Percentiles rank a stretch among this genome's conserved stretches.
These are phyloP conservation scores for Grammomys dolichurus DNA, from an alignment of 2,113 vertebrate species.

Conservation along the genomic window DNA sequence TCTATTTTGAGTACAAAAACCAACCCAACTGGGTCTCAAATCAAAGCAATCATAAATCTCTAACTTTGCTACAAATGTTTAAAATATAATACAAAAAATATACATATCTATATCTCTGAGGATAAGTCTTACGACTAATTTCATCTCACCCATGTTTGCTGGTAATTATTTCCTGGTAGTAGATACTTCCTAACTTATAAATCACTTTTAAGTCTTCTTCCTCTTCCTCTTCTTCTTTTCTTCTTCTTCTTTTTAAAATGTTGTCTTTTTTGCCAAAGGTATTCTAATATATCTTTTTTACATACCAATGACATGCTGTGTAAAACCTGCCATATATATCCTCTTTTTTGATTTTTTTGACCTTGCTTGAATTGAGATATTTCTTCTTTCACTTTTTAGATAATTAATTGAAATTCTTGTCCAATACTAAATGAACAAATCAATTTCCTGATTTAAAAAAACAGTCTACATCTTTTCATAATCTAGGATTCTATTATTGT, in stretches of 20 bases:
- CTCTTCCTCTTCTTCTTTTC: background rate
- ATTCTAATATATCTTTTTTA: background rate
- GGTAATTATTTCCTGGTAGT: background rate
- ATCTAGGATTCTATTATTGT: background rate
- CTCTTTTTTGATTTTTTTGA: background rate
- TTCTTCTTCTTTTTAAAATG: background rate
- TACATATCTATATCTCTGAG: background rate
- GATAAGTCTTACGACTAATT: background rate
- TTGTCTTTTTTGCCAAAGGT: background rate
- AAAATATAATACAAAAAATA: background rate
- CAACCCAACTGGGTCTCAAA: background rate
- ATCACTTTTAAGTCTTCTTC: background rate
- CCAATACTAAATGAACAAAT: background rate
- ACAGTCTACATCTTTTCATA: background rate
- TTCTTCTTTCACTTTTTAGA: background rate
- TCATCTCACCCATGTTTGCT: background rate
- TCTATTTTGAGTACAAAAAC: background rate
- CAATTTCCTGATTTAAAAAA: background rate
- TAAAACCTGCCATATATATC: background rate
- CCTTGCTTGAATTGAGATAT: background rate
- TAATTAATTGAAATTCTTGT: background rate
- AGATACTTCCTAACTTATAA: background rate
- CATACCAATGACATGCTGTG: background rate
- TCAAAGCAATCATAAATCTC: background rate
- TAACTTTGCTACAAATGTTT: background rate